Evolutionary conservation across 2,797 vertebrate species (phyloP).

Genomic region (Microhierax caerulescens): DNA sequence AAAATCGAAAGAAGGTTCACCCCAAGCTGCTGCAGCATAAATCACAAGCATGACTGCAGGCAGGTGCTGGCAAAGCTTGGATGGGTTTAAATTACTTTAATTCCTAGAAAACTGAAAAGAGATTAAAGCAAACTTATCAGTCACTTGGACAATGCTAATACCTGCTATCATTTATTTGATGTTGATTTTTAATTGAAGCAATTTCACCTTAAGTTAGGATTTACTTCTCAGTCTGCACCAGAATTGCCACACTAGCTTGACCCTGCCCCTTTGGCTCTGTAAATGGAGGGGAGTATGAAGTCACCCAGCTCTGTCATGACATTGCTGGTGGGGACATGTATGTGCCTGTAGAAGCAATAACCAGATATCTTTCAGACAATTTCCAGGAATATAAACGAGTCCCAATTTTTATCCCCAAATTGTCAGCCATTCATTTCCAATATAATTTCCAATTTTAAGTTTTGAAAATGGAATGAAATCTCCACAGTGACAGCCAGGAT

Average conservation of each 20-base stretch:
- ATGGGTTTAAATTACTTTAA: not conserved
- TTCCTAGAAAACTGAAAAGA: not conserved
- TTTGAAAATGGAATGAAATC: not conserved
- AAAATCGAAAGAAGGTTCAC: not conserved
- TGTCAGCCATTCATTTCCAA: not conserved
- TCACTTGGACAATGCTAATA: not conserved
- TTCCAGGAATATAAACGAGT: not conserved
- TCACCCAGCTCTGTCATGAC: not conserved
- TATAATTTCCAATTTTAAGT: not conserved
- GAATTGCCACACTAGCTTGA: not conserved
- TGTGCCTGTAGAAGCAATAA: not conserved
- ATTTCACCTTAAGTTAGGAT: not conserved
- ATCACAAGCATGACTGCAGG: not conserved
- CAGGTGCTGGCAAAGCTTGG: not conserved
- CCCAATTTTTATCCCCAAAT: not conserved
- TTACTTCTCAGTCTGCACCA: not conserved
- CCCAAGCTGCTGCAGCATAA: not conserved
- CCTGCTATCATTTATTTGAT: not conserved
- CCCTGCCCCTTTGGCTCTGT: not conserved
- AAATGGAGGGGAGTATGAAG: rapidly evolving
- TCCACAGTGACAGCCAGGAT: not conserved
- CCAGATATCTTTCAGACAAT: not conserved
- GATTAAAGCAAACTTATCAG: not conserved
- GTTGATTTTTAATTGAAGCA: not conserved
- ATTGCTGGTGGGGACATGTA: not conserved